Conservation (phyloP, 2,888 invertebrate genomes). For the Ametastegia equiseti region DNA sequence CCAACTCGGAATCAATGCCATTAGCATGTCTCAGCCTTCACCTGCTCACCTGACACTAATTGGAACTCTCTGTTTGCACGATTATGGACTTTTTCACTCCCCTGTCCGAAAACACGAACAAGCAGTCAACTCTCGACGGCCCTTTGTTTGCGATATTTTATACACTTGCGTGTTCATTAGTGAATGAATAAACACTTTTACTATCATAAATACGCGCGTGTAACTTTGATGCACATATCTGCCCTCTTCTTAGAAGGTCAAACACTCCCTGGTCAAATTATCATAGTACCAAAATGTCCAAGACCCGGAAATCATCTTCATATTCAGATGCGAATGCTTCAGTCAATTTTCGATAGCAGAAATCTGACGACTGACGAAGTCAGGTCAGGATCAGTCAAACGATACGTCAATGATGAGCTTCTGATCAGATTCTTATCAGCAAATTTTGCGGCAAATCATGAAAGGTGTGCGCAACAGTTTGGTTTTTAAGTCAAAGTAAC, state of each 20-base stretch:
- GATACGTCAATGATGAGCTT: too few species aligned
- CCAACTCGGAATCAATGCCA: neutral
- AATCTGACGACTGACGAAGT: too few species aligned
- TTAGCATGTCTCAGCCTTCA: too few species aligned
- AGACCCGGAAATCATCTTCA: too few species aligned
- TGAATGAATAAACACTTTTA: conserved; percentile 5
- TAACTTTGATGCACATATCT: neutral
- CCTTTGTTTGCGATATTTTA: conserved; percentile 28
- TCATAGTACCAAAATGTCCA: too few species aligned
- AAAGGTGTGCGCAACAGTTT: neutral
- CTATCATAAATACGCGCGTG: neutral
- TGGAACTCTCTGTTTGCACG: conserved; percentile 1
- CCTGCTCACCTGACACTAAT: neutral
- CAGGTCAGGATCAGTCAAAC: too few species aligned
- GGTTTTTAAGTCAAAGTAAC: neutral
- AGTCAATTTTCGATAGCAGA: too few species aligned
- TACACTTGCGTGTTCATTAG: neutral
- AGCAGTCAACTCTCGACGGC: neutral
- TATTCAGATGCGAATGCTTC: too few species aligned
- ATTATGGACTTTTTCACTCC: neutral
- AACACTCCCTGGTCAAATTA: too few species aligned
- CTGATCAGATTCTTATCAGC: too few species aligned
- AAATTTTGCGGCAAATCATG: too few species aligned
- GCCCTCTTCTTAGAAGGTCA: neutral
- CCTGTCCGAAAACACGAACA: neutral